A percentile compares a stretch with the other conserved stretches of the same genome.
Evolutionary conservation across 2,888 invertebrate genomes (phyloP).

Genomic region (Melanostoma mellinum): DNA sequence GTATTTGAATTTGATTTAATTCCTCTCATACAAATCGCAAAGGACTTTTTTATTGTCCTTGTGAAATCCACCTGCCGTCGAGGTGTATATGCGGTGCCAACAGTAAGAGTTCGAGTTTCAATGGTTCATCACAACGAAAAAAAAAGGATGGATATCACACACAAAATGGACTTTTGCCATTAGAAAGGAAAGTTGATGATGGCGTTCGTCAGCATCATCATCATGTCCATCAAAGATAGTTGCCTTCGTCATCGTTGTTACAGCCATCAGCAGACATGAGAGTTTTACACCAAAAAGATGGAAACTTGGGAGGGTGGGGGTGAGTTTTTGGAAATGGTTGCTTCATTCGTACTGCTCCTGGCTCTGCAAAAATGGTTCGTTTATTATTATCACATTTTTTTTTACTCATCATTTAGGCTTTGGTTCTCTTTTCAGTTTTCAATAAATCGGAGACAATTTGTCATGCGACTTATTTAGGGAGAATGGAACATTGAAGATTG

Average conservation of each 20-base stretch:
- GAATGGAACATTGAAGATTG: neutral
- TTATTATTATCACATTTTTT: neutral
- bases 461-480: constrained; percentile 37
- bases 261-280: constrained; percentile 14
- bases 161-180: constrained; percentile 67
- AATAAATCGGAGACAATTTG: constrained; percentile 61
- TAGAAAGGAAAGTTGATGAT: constrained; percentile 64
- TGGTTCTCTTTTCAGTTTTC: constrained; percentile 11
- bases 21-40: too few relatives aligned
- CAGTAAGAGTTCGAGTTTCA: neutral
- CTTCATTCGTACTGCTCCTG: constrained; percentile 25
- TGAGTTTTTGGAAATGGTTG: neutral
- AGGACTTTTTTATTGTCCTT: neutral
- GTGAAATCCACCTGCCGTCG: constrained; percentile 9
- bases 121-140: neutral
- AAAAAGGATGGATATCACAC: constrained; percentile 45
- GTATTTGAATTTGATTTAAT: too few relatives aligned
- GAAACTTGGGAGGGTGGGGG: neutral
- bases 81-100: neutral
- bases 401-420: neutral
- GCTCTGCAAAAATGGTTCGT: constrained; percentile 4
- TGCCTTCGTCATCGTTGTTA: constrained; percentile 34
- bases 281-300: constrained; percentile 16
- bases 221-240: constrained; percentile 51
- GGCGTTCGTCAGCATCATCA: constrained; percentile 57